phyloP scores from a whole-genome alignment of 2,113 vertebrate genomes.

The Pagrus major region DNA sequence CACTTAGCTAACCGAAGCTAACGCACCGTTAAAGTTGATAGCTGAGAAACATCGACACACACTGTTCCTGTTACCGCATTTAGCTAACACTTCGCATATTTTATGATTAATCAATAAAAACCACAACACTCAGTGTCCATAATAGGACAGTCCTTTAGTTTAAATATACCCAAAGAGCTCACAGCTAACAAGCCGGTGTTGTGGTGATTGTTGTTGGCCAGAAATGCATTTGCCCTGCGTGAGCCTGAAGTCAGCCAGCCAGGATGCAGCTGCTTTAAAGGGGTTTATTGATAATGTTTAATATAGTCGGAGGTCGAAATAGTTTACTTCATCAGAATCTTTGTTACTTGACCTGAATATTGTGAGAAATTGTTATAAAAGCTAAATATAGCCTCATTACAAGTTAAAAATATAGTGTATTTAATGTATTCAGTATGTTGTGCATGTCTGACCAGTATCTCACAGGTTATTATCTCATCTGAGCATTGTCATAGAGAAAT shows the following conservation, averaged over 20 bases:
- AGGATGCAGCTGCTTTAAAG: background rate
- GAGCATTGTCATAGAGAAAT: too few species aligned
- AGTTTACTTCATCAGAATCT: background rate
- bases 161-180: background rate
- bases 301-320: background rate
- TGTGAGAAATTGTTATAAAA: background rate
- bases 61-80: background rate
- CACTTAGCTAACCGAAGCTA: slow-evolving; percentile 3
- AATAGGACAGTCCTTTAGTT: too few species aligned
- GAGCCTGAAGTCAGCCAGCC: background rate
- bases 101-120: background rate
- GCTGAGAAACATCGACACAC: too few species aligned
- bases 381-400: background rate
- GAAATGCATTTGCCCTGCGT: slow-evolving; percentile 64
- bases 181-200: background rate
- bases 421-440: too few species aligned
- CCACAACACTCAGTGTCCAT: accelerated
- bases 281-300: background rate
- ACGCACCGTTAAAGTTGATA: background rate
- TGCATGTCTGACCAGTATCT: too few species aligned
- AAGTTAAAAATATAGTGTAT: background rate
- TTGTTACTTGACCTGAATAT: background rate
- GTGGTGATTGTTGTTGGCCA: slow-evolving; percentile 57
- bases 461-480: too few species aligned
- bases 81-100: background rate